Evolutionary conservation across 2,888 invertebrate genomes (phyloP).

Genomic region (Dicyrtoma fusca): DNA sequence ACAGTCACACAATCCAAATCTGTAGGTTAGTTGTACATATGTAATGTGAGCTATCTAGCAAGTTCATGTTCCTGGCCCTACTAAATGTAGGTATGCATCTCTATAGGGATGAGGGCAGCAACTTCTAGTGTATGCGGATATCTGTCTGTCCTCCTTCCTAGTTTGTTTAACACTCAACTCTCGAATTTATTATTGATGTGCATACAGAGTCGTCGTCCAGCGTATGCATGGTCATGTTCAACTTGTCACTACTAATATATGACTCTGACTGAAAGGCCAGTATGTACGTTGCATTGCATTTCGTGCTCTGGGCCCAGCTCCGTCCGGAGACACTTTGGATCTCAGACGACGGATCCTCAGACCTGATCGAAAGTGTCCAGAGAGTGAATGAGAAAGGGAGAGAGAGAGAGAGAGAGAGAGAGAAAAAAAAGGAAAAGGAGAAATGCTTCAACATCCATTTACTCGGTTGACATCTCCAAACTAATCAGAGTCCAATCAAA

Average conservation of each 20-base stretch:
- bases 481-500: constrained; percentile 52
- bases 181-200: constrained; percentile 18
- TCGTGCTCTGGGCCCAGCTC: too few relatives aligned
- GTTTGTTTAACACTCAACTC: background rate
- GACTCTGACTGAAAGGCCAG: constrained; percentile 25
- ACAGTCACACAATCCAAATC: too few relatives aligned
- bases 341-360: background rate
- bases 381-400: background rate
- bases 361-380: background rate
- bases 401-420: constrained; percentile 6
- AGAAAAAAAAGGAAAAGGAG: constrained; percentile 1
- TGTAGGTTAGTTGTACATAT: too few relatives aligned
- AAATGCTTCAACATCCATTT: constrained; percentile 45
- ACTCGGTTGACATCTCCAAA: constrained; percentile 47
- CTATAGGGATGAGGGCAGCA: too few relatives aligned
- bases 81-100: too few relatives aligned
- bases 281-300: background rate
- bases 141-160: too few relatives aligned
- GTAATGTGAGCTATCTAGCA: too few relatives aligned
- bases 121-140: too few relatives aligned
- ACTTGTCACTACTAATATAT: constrained; percentile 30
- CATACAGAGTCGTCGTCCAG: background rate
- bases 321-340: background rate
- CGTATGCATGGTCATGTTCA: constrained; percentile 8
- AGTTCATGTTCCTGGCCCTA: too few relatives aligned